phyloP scores from a whole-genome alignment of 2,113 vertebrate genomes.

The Myiozetetes cayanensis region DNA sequence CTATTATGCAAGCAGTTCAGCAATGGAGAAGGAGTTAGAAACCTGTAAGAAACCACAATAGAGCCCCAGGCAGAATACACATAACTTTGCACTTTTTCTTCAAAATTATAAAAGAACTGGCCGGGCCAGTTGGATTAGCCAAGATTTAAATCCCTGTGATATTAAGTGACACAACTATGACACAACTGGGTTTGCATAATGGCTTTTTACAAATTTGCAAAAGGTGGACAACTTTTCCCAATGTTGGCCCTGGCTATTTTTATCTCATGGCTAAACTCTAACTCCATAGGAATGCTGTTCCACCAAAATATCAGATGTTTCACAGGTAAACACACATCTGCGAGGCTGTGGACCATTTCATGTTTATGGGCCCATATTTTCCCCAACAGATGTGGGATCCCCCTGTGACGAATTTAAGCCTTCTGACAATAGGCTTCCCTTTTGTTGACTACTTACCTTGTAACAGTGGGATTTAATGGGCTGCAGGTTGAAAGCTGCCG shows the following conservation, averaged over 20 bases:
- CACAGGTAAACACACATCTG: not conserved
- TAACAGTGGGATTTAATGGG: not conserved
- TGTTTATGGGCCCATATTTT: not conserved
- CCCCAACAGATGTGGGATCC: not conserved
- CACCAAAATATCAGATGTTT: not conserved
- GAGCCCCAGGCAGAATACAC: not conserved
- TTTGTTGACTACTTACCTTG: constrained; percentile 3
- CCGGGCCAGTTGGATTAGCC: not conserved
- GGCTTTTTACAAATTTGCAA: not conserved
- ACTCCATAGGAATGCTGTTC: not conserved
- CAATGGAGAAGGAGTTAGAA: not conserved
- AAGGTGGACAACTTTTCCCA: not conserved
- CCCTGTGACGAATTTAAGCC: not conserved
- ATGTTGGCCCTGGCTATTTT: not conserved
- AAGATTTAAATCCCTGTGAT: not conserved
- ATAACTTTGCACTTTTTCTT: not conserved
- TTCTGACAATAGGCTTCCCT: not conserved
- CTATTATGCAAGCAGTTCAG: constrained; percentile 16
- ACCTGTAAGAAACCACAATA: not conserved
- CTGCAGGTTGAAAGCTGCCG: not conserved
- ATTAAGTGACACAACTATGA: not conserved
- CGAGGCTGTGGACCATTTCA: not conserved
- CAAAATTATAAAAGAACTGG: not conserved
- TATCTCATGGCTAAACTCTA: not conserved
- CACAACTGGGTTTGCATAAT: not conserved